Evolutionary conservation across 2,888 invertebrate genomes (phyloP), one percentile per base, ranked within the genome.

Genomic region (Chalcis sispes): DNA sequence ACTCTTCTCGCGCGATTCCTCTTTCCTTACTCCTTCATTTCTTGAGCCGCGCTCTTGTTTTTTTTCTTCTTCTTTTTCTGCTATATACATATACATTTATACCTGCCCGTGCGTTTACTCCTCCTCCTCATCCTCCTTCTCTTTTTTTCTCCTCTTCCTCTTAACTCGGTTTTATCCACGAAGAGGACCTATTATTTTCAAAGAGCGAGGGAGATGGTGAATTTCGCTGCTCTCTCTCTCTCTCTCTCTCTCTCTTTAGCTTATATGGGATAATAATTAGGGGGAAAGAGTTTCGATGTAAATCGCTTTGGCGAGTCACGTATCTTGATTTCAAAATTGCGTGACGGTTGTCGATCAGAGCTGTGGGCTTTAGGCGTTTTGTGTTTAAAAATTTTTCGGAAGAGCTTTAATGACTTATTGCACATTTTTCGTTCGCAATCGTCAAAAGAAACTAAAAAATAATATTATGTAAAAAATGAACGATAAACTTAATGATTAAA

Each of bases 101-200:
- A n/a, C n/a, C n/a, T n/a, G n/a, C n/a, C n/a, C n/a, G n/a, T n/a
- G n/a, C n/a, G n/a, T n/a, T n/a, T n/a, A n/a, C n/a, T n/a, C n/a
- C n/a, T n/a, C n/a, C n/a, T n/a, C n/a, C n/a, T n/a, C n/a, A n/a
- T n/a, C n/a, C n/a, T n/a, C n/a, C n/a, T n/a, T n/a, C n/a, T n/a
- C n/a, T n/a, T n/a, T n/a, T n/a, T n/a, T n/a, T n/a, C n/a, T n/a
- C n/a, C n/a, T n/a, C n/a, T n/a, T n/a, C n/a, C n/a, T n/a, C n/a
- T n/a, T n/a, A n/a, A 27, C 29, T 25, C 25, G 48, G 58, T 65
- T 64, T 72, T 50, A 46, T 65, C 50, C 62, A n/a, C n/a, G 54
- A 5, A 52, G 25, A 79, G 81, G 80, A 79, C 81, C 83, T 84
- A 83, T 84, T 83, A 84, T 84, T 84, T 84, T 74, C 79, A 72